A percentile compares a stretch with the other conserved stretches of the same genome.
Conservation (phyloP, 2,113 vertebrate genomes). For the Oreochromis spilurus region DNA sequence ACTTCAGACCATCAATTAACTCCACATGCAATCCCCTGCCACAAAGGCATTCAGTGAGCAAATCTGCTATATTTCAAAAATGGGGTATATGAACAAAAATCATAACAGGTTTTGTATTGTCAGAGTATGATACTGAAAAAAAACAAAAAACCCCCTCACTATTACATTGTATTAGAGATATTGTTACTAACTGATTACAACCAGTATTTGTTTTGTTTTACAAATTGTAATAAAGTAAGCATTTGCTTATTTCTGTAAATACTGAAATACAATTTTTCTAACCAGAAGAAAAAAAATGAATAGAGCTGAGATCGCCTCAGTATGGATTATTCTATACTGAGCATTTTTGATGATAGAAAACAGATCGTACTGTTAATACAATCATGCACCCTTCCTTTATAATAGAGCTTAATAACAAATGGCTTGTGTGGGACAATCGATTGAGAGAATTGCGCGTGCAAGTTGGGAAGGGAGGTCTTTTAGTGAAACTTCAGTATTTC, state of each 20-base stretch:
- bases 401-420: constrained; percentile 9
- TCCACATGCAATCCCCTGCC: neutral
- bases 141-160: rapidly evolving
- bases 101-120: neutral
- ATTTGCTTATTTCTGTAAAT: neutral
- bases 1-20: constrained; percentile 56
- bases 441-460: neutral
- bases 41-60: neutral
- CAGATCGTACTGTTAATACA: constrained; percentile 21
- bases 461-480: neutral
- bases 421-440: neutral
- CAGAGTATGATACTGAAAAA: neutral
- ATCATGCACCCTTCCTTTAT: neutral
- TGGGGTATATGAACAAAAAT: neutral
- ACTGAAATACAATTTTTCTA: constrained; percentile 16
- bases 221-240: neutral
- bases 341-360: constrained; percentile 50
- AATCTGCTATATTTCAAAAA: neutral
- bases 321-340: constrained; percentile 42
- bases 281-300: constrained; percentile 21
- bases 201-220: neutral
- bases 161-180: neutral
- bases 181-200: neutral
- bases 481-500: neutral
- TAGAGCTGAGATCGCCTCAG: constrained; percentile 22